A percentile compares a stretch with the other conserved stretches of the same genome.
phyloP scores from a whole-genome alignment of 2,888 invertebrate species.

The Anodontia alba region DNA sequence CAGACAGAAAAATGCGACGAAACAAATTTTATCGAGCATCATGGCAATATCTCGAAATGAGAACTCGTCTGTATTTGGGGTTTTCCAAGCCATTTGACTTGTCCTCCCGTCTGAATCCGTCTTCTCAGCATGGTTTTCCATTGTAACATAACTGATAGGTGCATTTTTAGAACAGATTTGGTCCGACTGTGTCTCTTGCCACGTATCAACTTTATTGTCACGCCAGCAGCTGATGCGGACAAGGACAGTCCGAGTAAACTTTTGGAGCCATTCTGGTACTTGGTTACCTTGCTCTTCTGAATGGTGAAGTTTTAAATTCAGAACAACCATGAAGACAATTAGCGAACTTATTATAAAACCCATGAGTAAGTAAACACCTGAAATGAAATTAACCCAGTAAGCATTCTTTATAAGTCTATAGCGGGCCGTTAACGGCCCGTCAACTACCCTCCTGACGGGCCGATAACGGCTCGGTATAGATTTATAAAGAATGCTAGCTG shows the following conservation, averaged over 20 bases:
- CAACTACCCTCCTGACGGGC: too few species aligned
- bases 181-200: background rate
- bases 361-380: background rate
- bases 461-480: too few species aligned
- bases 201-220: background rate
- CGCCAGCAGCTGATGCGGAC: background rate
- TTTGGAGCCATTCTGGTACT: background rate
- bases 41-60: background rate
- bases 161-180: too few species aligned
- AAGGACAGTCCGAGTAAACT: background rate
- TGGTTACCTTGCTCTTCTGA: background rate
- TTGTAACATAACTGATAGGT: too few species aligned
- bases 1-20: background rate
- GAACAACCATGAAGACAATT: background rate
- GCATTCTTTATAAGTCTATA: too few species aligned
- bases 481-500: too few species aligned
- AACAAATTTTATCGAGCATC: background rate
- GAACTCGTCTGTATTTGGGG: background rate
- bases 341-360: background rate
- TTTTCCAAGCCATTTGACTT: background rate
- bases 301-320: background rate
- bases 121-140: background rate
- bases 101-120: background rate
- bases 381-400: too few species aligned
- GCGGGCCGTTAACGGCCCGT: too few species aligned